Base-by-base conservation (phyloP, 2,113 vertebrate genomes). In the Trochalopteron elliotii region DNA sequence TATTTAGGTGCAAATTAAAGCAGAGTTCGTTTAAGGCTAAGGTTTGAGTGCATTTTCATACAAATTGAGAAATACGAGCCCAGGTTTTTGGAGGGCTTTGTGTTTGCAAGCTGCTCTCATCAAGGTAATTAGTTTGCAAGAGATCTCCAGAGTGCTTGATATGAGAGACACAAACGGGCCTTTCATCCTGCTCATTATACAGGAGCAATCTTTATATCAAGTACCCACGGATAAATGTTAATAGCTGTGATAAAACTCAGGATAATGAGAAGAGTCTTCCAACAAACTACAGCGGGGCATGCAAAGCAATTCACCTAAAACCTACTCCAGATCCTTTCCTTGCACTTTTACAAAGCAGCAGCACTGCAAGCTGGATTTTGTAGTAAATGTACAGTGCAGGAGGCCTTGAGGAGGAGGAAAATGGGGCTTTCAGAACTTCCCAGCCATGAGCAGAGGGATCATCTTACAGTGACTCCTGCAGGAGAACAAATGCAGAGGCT, bases 401-500 rank as follows among this genome's bases (percentile, higher is more conserved):
- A 93, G 33, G 52, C 45, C 70, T 96, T 64, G 53, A 45, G 87
- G 85, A 91, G 87, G 33, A 92, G 83, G 85, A 87, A 92, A 88
- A 94, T 35, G 37, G 39, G 89, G 40, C 52, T 97, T 95, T 95
- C 55, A 91, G 94, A 96, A 96, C 87, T 92, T 80, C 77, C 94
- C 79, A 83, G 85, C 57, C 90, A 87, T 89, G 72, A 82, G 87
- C 90, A 95, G 81, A 93, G 93, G 89, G 90, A 97, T 98, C 97
- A 88, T 63, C 96, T 98, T 97, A 97, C 97, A 84, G 39, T 30
- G 30, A 3, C 90, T 95, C 59, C 53, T 92, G 49, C 70, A 86
- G 22, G 60, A 95, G 91, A 91, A 89, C 94, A 97, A 98, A 97
- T 93, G 92, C 70, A 91, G 91, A 90, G 49, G 59, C 77, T 95